Conservation (phyloP, 2,113 vertebrate genomes). For the Tragelaphus buxtoni region DNA sequence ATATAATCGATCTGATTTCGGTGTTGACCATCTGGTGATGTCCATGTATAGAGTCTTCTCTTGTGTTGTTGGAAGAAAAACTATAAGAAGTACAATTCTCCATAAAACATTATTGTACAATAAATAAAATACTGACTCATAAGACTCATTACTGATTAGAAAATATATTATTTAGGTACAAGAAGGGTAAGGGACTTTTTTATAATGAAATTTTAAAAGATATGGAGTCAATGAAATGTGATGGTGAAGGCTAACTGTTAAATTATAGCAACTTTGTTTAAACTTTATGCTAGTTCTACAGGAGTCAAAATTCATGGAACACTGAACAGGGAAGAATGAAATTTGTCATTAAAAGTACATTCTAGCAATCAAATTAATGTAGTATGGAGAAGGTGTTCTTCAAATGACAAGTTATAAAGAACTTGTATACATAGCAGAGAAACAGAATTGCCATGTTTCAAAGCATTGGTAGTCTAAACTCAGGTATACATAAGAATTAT, state of each 20-base stretch:
- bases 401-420: not conserved
- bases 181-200: not conserved
- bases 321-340: slow-evolving; percentile 7
- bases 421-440: not conserved
- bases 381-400: not conserved
- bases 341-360: slow-evolving; percentile 41
- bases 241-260: not conserved
- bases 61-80: too few relatives aligned
- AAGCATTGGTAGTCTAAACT: not conserved
- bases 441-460: not conserved
- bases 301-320: not conserved
- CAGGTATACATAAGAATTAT: not conserved
- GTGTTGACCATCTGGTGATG: too few relatives aligned
- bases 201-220: not conserved
- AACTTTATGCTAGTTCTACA: not conserved
- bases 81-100: not conserved
- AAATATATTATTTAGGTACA: not conserved
- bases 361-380: not conserved
- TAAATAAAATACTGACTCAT: slow-evolving; percentile 4
- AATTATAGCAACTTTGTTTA: slow-evolving; percentile 37
- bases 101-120: not conserved
- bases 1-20: too few relatives aligned
- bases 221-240: not conserved
- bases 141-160: not conserved
- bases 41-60: too few relatives aligned